Conservation (phyloP, 2,888 invertebrate genomes). For the Adineta ricciae region DNA sequence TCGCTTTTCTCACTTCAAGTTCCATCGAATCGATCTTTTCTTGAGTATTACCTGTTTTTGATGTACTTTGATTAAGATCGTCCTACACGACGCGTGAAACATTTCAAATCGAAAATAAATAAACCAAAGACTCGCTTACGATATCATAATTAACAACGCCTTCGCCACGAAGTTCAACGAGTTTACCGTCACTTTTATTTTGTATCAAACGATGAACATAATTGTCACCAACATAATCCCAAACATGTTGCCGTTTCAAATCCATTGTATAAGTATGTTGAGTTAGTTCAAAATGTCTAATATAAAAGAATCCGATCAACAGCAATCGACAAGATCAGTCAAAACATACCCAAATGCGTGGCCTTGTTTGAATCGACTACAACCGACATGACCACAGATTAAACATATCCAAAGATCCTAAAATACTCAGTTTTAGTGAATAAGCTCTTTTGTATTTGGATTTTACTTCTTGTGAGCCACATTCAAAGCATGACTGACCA, state of each 20-base stretch:
- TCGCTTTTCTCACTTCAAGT: constrained; percentile 58
- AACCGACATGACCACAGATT: constrained; percentile 94
- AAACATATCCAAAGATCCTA: constrained; percentile 86
- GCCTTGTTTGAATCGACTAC: constrained; percentile 76
- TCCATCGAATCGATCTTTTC: constrained; percentile 88
- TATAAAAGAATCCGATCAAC: not conserved
- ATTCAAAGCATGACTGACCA: constrained; percentile 63
- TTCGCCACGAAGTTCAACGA: constrained; percentile 26
- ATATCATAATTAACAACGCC: constrained; percentile 5
- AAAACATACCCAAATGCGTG: constrained; percentile 59
- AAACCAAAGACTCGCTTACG: constrained; percentile 53
- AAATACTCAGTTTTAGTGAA: not conserved
- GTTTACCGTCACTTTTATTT: constrained; percentile 33
- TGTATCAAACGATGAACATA: constrained; percentile 79
- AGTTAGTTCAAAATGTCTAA: constrained; percentile 82
- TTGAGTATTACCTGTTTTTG: constrained; percentile 10
- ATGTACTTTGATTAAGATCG: constrained; percentile 46
- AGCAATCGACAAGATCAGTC: too few relatives aligned
- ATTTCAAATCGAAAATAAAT: too few relatives aligned
- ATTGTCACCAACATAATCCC: constrained; percentile 98
- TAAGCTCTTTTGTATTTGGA: too few relatives aligned
- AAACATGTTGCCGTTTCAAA: constrained; percentile 79
- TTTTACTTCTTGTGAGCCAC: constrained; percentile 53
- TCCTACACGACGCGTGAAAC: constrained; percentile 28
- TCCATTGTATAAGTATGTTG: constrained; percentile 78